Percentiles rank a stretch among this genome's conserved stretches.
Evolutionary conservation across 2,888 invertebrate genomes (phyloP).

Genomic region (Ommatoiulus sabulosus): DNA sequence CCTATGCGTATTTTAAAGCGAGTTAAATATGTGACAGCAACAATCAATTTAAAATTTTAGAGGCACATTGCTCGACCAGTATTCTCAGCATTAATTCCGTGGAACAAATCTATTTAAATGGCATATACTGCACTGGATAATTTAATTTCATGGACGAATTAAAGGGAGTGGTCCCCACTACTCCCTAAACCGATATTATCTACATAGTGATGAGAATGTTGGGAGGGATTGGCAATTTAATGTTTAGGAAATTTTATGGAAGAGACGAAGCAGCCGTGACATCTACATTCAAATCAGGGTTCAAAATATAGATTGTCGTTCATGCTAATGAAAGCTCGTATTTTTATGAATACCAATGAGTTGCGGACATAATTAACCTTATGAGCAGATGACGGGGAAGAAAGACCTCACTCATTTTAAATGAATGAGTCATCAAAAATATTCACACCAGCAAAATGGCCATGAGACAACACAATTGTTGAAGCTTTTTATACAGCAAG

Average conservation of each 20-base stretch:
- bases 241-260: neutral
- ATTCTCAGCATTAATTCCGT: neutral
- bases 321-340: neutral
- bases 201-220: neutral
- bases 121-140: neutral
- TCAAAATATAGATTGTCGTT: neutral
- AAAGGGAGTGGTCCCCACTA: neutral
- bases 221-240: neutral
- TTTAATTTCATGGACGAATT: conserved; percentile 20
- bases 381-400: neutral
- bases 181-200: neutral
- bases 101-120: conserved; percentile 16
- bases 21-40: neutral
- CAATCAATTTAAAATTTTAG: neutral
- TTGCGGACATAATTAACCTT: neutral
- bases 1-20: neutral
- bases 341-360: neutral
- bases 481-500: neutral
- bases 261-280: neutral
- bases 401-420: neutral
- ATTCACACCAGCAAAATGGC: conserved; percentile 13
- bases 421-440: conserved; percentile 12
- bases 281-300: conserved; percentile 22
- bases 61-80: neutral
- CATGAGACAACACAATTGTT: neutral